Evolutionary conservation across 1,140 invertebrate species (phyloP).

Genomic region (Anoplolepis gracilipes): DNA sequence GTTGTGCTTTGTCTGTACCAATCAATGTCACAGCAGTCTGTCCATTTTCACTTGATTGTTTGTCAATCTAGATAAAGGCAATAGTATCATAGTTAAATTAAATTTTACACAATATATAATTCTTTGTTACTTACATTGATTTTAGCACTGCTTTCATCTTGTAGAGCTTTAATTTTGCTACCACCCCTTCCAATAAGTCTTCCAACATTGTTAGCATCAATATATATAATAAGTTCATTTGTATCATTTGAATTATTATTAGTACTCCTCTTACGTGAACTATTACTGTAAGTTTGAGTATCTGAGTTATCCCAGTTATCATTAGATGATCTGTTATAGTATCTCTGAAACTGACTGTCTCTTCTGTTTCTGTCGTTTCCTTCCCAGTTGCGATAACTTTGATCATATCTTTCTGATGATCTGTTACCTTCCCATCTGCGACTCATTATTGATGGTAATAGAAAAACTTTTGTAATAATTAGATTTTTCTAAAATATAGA

Average conservation of each 20-base stretch:
- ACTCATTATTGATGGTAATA: conserved; percentile 1
- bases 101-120: neutral
- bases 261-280: neutral
- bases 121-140: conserved; percentile 85
- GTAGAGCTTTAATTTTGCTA: conserved; percentile 90
- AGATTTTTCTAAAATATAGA: neutral
- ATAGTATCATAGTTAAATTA: conserved; percentile 33
- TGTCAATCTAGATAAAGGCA: conserved; percentile 72
- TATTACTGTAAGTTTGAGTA: neutral
- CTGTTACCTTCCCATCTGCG: neutral
- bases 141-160: conserved; percentile 87
- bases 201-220: conserved; percentile 80
- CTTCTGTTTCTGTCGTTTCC: neutral
- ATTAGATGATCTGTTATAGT: neutral
- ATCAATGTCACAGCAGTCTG: conserved; percentile 85
- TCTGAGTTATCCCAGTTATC: neutral
- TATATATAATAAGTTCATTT: conserved; percentile 28
- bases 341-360: neutral
- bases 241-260: neutral
- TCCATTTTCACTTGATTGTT: conserved; percentile 75
- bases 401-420: neutral
- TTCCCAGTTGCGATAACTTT: neutral
- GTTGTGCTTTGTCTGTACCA: conserved; percentile 85
- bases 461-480: neutral
- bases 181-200: conserved; percentile 89